Evolutionary conservation across 2,888 invertebrate species (phyloP).

Genomic region (Gerris lacustris): DNA sequence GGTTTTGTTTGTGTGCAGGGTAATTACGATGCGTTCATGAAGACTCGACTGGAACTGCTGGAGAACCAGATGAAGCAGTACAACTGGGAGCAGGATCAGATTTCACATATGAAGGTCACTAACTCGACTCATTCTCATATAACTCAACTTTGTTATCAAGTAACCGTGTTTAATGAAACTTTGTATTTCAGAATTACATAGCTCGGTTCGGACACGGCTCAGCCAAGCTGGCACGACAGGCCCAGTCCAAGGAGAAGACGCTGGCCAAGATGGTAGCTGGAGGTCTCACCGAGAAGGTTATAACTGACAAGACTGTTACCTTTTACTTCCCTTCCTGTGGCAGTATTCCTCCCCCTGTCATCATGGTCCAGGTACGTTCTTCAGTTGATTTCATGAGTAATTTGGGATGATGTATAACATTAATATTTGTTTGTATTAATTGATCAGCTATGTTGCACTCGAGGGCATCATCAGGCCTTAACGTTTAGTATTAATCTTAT

Average conservation of each 20-base stretch:
- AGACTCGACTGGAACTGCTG: constrained; percentile 82
- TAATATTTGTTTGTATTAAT: no score
- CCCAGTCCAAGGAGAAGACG: constrained; percentile 98
- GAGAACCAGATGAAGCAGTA: constrained; percentile 99
- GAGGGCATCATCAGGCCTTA: no score
- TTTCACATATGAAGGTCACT: constrained; percentile 88
- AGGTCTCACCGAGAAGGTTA: constrained; percentile 90
- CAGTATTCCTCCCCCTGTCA: constrained; percentile 93
- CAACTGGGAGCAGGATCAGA: constrained; percentile 99
- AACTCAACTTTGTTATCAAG: constrained; percentile 9
- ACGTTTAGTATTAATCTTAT: no score
- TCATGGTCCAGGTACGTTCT: constrained; percentile 77
- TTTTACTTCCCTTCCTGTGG: constrained; percentile 96
- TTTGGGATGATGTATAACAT: background rate
- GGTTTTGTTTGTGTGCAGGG: constrained; percentile 39
- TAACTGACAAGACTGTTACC: constrained; percentile 76
- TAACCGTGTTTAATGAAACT: no score
- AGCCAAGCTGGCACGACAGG: constrained; percentile 94
- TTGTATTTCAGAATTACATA: constrained; percentile 74
- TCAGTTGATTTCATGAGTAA: constrained; percentile 5
- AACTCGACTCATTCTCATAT: constrained; percentile 5
- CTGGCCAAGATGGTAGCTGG: constrained; percentile 98
- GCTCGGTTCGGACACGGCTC: constrained; percentile 99
- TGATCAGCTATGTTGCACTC: no score
- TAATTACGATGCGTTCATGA: constrained; percentile 93